Evolutionary conservation across 1,140 invertebrate genomes (phyloP), one percentile per base, ranked within the genome.

Genomic region (Bombus impatiens): DNA sequence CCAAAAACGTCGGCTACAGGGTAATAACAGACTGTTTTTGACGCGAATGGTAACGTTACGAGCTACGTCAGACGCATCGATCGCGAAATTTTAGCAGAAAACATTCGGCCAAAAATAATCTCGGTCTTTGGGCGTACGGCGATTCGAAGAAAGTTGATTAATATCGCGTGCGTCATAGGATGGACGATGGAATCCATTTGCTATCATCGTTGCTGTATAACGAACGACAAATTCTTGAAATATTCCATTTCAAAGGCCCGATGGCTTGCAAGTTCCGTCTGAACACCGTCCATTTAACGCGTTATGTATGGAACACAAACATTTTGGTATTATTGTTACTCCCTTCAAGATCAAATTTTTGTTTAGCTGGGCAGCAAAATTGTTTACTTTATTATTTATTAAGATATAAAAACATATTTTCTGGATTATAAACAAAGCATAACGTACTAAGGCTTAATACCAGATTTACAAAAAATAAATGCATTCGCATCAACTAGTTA

Each of bases 131-230:
- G 75, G 12, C 77, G 78, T 25, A 15, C 62, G 32, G n/a, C 32
- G 65, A 68, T 80, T 80, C 78, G 65, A 42, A 37, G 77, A 65
- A 78, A 78, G 25, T 78, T 78, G 78, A 80, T 80, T 80, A 70
- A 62, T 47, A 68, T 70, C 18, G n/a, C 78, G 78, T 70, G 59
- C 65, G 62, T 80, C 65, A 80, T 32, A 42, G 28, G 40, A 28
- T 22, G n/a, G n/a, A 35, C 10, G 65, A 67, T 74, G 28, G 10
- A 74, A 67, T 78, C 44, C 59, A 47, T 44, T 65, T 78, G 35
- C 25, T 59, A 25, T 59, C 53, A 28, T 59, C 10, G 32, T 8
- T 13, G 12, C 15, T 6, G 2, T 22, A n/a, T 22, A 62, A 78
- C n/a, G 75, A 18, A 37, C 10, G 35, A 78, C 12, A 78, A 59